Evolutionary conservation across 2,888 invertebrate genomes (phyloP).

Genomic region (Pherbina coryleti): DNA sequence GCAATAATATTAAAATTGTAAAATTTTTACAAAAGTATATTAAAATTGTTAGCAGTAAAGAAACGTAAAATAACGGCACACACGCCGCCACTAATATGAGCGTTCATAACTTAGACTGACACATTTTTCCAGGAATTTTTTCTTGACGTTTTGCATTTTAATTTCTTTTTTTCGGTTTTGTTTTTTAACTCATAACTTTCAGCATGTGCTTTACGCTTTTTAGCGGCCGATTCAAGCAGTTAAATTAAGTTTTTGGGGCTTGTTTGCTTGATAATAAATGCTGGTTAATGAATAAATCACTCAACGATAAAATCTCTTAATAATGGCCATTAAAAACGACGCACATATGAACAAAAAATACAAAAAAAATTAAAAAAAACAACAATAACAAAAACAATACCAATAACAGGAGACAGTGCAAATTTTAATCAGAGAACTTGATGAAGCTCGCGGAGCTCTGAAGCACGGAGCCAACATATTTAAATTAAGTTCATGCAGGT

Average conservation of each 20-base stretch:
- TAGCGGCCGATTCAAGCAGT: no score
- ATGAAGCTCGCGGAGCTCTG: neutral
- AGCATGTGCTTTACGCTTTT: no score
- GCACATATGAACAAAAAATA: conserved; percentile 35
- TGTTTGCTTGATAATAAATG: conserved; percentile 65
- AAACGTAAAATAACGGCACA: conserved; percentile 1
- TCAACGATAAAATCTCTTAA: conserved; percentile 69
- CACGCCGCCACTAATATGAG: conserved; percentile 14
- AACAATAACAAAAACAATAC: conserved; percentile 13
- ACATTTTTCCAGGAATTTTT: conserved; percentile 63
- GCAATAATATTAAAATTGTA: conserved; percentile 26
- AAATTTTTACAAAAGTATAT: neutral
- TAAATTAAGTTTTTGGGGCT: conserved; percentile 13
- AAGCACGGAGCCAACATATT: neutral
- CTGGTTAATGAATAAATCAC: conserved; percentile 69
- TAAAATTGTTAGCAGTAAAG: no score
- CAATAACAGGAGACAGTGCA: neutral
- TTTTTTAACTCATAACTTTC: neutral
- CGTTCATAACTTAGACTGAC: conserved; percentile 2
- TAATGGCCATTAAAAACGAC: conserved; percentile 64
- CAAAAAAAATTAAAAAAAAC: no score
- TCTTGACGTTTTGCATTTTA: conserved; percentile 60
- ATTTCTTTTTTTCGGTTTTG: conserved; percentile 34
- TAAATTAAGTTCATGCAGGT: conserved; percentile 22
- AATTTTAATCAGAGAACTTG: conserved; percentile 10